Evolutionary conservation across 2,113 vertebrate genomes (phyloP), one percentile per base, ranked within the genome.

Genomic region (Calonectris borealis): DNA sequence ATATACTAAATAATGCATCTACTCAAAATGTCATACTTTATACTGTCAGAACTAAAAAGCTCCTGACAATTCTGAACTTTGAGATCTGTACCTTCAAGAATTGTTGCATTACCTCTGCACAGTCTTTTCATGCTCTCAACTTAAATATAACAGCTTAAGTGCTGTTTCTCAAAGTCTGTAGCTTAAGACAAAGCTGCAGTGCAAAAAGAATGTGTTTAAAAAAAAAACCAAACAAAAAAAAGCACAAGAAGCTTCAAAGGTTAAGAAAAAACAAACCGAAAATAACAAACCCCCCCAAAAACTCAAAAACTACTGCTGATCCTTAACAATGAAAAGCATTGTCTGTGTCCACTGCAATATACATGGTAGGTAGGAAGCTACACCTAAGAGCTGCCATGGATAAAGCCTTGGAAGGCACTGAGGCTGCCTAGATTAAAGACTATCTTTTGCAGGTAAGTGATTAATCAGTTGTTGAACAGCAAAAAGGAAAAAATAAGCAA

Each of bases 301-400:
- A 6, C 2, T 22, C 26, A 88, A 48, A 82, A 38, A 17, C 0
- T 1, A 2, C 6, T 19, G 1, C 12, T 20, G 8, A 11, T n/a
- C 7, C 18, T 69, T 57, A 38, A 61, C 2, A 57, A 38, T 38
- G n/a, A 60, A 29, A 14, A 54, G 0, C 32, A 32, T 25, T 49
- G 4, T 34, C 34, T 62, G 5, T 40, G 25, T 54, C 13, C 10
- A 27, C 16, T 78, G 18, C 20, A 70, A 26, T 26, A n/a, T 19
- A 34, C 0, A 3, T 16, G 1, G 5, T 44, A 36, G 24, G 11
- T 51, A 52, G 49, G 13, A n/a, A 38, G 15, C 6, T 7, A 17
- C 9, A 16, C 8, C 15, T 62, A 32, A 86, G n/a, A 66, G 13
- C 12, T 77, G 18, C 16, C 18, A 20, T 48, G 7, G 11, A 19